phyloP scores from a whole-genome alignment of 2,888 invertebrate genomes.

The Acanthopleura granulata region DNA sequence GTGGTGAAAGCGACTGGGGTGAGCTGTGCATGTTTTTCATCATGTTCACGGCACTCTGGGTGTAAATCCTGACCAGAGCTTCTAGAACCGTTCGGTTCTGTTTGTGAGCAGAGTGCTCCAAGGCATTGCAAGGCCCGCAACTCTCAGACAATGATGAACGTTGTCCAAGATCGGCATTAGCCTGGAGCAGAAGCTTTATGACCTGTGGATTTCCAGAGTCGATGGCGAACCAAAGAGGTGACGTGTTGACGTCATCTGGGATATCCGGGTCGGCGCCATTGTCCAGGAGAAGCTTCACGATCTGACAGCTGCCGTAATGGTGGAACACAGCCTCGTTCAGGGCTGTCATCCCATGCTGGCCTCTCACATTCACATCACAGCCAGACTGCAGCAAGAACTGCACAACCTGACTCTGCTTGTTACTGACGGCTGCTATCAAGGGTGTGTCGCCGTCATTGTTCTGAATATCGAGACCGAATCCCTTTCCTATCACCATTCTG shows the following conservation, averaged over 20 bases:
- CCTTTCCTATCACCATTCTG: conserved; percentile 41
- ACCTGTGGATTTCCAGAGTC: conserved; percentile 53
- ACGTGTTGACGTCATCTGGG: conserved; percentile 58
- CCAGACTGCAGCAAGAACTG: conserved; percentile 52
- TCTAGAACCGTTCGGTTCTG: conserved; percentile 44
- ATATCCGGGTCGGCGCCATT: conserved; percentile 60
- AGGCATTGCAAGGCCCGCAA: conserved; percentile 52
- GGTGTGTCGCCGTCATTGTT: conserved; percentile 59
- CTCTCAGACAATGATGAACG: conserved; percentile 85
- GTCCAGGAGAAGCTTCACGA: conserved; percentile 57
- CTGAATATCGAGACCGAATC: conserved; percentile 50
- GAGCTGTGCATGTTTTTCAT: conserved; percentile 19
- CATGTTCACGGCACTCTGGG: conserved; percentile 43
- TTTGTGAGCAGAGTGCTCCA: conserved; percentile 56
- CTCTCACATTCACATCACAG: conserved; percentile 48
- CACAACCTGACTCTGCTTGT: conserved; percentile 50
- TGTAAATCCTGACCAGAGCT: conserved; percentile 51
- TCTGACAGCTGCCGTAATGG: conserved; percentile 49
- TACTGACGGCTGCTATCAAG: conserved; percentile 53
- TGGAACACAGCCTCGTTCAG: conserved; percentile 64
- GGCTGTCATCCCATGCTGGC: conserved; percentile 61
- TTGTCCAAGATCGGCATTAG: conserved; percentile 91
- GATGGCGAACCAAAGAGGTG: conserved; percentile 66
- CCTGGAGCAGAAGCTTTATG: conserved; percentile 73
- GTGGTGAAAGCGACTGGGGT: not conserved